Conservation (phyloP, 2,113 vertebrate species). For the Pogona vitticeps region DNA sequence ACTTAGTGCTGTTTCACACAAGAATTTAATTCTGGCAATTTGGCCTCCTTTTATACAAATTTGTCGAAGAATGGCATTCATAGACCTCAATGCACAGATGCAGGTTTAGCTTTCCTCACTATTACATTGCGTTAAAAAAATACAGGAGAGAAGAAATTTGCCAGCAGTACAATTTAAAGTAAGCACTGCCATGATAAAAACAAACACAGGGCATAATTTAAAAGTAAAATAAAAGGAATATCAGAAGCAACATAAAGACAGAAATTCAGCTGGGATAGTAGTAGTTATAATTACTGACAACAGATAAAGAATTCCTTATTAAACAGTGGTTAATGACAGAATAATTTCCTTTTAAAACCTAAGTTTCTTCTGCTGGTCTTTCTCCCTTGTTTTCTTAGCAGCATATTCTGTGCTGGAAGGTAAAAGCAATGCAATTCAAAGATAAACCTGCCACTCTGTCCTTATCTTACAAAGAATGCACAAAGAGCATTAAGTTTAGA, state of each 20-base stretch:
- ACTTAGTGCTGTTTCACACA: too few species aligned
- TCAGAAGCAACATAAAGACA: background rate
- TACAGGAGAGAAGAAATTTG: too few species aligned
- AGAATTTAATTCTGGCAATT: background rate
- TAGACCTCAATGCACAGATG: background rate
- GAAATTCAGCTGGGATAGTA: background rate
- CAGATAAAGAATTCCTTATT: background rate
- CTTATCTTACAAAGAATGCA: background rate
- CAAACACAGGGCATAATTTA: too few species aligned
- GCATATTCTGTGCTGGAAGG: too few species aligned
- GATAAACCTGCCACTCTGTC: background rate
- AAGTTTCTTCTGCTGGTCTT: background rate
- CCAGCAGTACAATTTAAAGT: too few species aligned
- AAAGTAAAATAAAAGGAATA: background rate
- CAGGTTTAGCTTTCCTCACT: too few species aligned
- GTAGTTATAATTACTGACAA: accelerated
- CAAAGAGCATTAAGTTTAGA: background rate
- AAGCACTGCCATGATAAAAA: too few species aligned
- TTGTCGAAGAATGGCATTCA: background rate
- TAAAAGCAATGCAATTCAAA: conserved; percentile 27
- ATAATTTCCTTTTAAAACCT: background rate
- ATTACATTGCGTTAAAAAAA: too few species aligned
- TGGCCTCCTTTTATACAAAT: background rate
- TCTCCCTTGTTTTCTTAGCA: background rate
- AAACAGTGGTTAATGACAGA: background rate